A percentile compares a stretch with the other conserved stretches of the same genome.
Conservation (phyloP, 2,113 vertebrate species). For the Stictonetta naevosa region DNA sequence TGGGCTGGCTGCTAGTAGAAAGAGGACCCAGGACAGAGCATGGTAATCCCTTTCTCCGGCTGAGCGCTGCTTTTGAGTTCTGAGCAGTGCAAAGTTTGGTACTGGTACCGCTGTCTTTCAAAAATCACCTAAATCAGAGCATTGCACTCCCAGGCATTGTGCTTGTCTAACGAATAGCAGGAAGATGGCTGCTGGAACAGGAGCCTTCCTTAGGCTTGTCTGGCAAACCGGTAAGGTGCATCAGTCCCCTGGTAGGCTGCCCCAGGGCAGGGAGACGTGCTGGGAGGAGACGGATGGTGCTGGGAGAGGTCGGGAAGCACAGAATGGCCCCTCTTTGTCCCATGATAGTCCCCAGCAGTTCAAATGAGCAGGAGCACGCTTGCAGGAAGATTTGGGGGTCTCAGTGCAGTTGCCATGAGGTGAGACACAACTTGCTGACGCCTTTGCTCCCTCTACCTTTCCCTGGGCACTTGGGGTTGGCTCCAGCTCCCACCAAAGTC, state of each 20-base stretch:
- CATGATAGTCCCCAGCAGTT: background rate
- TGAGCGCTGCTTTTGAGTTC: background rate
- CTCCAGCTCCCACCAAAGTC: background rate
- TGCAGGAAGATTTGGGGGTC: background rate
- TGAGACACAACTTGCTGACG: fast-evolving
- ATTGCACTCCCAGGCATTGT: background rate
- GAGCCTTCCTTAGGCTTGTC: background rate
- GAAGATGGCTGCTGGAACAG: background rate
- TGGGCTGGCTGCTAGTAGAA: background rate
- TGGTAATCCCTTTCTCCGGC: background rate
- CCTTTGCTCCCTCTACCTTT: background rate
- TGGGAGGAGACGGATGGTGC: background rate
- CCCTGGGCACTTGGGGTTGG: background rate
- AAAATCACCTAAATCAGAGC: background rate
- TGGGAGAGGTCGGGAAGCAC: background rate
- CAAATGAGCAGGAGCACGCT: background rate
- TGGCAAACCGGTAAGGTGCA: background rate
- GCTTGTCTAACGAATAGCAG: background rate
- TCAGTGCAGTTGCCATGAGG: background rate
- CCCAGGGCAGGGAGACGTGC: background rate
- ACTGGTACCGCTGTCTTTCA: background rate
- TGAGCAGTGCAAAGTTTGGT: background rate
- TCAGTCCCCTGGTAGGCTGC: background rate
- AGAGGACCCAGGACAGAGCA: background rate
- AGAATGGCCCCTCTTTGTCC: background rate